A percentile compares a stretch with the other conserved stretches of the same genome.
Conservation (phyloP, 2,113 vertebrate genomes). For the Xenus cinereus region DNA sequence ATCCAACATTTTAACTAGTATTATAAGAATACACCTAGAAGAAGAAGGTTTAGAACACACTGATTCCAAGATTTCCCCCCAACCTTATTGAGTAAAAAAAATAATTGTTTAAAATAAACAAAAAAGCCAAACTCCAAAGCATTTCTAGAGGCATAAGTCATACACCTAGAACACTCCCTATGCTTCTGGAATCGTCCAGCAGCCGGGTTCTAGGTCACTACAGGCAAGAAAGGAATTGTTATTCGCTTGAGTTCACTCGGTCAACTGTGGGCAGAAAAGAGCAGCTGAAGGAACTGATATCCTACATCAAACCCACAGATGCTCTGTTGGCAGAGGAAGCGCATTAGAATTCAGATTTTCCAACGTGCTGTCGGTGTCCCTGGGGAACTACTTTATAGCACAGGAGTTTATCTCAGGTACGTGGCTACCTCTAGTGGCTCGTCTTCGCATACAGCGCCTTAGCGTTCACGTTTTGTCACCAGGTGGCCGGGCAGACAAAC, state of each 20-base stretch:
- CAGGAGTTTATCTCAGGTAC: background rate
- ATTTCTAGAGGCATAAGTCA: background rate
- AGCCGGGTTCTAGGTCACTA: background rate
- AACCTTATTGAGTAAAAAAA: background rate
- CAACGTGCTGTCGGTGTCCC: background rate
- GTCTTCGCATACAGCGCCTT: background rate
- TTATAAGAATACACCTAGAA: background rate
- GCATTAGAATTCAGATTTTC: background rate
- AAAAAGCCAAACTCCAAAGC: background rate
- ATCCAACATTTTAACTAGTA: background rate
- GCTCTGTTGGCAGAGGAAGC: background rate
- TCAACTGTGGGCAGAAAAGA: background rate
- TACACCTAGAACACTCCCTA: background rate
- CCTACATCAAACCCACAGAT: background rate
- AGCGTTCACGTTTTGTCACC: background rate
- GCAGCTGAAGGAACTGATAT: background rate
- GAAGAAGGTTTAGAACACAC: background rate
- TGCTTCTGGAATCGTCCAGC: background rate
- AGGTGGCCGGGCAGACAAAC: background rate
- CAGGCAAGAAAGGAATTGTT: background rate
- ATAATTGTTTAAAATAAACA: background rate
- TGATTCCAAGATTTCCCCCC: background rate
- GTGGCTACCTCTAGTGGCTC: background rate
- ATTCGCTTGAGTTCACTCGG: fast-evolving
- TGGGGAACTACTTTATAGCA: background rate